Evolutionary conservation across 1,140 invertebrate genomes (phyloP).

Genomic region (Maniola jurtina): DNA sequence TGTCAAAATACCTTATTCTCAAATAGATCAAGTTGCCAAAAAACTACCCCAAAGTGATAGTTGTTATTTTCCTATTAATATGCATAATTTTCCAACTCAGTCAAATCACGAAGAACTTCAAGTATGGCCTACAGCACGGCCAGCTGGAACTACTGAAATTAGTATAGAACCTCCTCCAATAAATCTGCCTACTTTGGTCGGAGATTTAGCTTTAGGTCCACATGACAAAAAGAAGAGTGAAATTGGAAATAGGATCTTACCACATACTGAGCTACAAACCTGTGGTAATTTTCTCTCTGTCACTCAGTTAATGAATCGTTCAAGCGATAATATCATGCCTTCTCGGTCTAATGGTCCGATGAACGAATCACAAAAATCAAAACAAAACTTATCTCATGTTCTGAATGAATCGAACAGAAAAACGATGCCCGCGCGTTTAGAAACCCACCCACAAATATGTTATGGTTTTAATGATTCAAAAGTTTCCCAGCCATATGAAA

Average conservation of each 20-base stretch:
- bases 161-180: slow-evolving; percentile 72
- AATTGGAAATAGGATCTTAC: slow-evolving; percentile 40
- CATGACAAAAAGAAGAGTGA: slow-evolving; percentile 73
- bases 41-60: slow-evolving; percentile 57
- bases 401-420: slow-evolving; percentile 54
- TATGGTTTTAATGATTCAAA: slow-evolving; percentile 66
- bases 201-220: slow-evolving; percentile 68
- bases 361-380: slow-evolving; percentile 52
- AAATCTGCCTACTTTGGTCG: slow-evolving; percentile 68
- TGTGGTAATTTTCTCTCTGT: slow-evolving; percentile 71
- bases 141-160: slow-evolving; percentile 69
- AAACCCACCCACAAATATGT: slow-evolving; percentile 56
- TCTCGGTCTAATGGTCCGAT: slow-evolving; percentile 51
- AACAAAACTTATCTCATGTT: slow-evolving; percentile 51
- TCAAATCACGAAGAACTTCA: slow-evolving; percentile 62
- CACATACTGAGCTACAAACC: slow-evolving; percentile 59
- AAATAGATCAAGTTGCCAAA: slow-evolving; percentile 48
- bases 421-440: slow-evolving; percentile 45
- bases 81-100: slow-evolving; percentile 65
- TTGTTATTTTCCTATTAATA: slow-evolving; percentile 68
- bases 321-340: slow-evolving; percentile 52
- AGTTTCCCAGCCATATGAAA: slow-evolving; percentile 51
- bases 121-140: slow-evolving; percentile 64
- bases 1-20: slow-evolving; percentile 51
- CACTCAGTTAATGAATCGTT: slow-evolving; percentile 72